phyloP scores from a whole-genome alignment of 2,888 invertebrate species.

The Poecilus cupreus region DNA sequence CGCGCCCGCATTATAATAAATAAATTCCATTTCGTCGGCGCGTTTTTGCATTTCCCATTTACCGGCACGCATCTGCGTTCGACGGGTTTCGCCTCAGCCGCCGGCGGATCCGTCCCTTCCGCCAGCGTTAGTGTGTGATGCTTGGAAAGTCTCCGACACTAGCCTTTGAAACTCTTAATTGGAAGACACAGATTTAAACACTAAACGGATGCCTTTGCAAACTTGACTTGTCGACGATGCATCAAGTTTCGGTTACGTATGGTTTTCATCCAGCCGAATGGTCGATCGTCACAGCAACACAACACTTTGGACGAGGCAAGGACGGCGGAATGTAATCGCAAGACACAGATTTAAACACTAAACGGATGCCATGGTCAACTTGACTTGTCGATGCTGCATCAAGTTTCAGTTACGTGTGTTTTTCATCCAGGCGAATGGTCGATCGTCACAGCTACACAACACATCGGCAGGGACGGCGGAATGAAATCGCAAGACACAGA shows the following conservation, averaged over 20 bases:
- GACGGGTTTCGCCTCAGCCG: background rate
- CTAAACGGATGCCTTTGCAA: background rate
- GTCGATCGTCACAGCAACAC: no score
- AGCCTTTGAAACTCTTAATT: background rate
- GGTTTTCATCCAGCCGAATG: no score
- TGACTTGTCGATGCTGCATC: no score
- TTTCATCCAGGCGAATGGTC: no score
- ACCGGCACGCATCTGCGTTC: conserved; percentile 40
- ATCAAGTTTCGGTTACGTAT: no score
- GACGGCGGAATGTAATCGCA: no score
- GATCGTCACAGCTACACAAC: no score
- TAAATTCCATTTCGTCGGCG: conserved; percentile 40
- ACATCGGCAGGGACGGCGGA: no score
- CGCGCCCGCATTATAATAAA: conserved; percentile 42
- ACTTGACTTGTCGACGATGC: no score
- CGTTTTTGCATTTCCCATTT: conserved; percentile 18
- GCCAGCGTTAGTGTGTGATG: background rate
- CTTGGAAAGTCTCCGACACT: background rate
- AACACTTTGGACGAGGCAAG: no score
- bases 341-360: background rate
- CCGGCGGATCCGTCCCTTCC: background rate
- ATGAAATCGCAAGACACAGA: background rate
- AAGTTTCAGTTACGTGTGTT: no score
- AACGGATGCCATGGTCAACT: background rate
- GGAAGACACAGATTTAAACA: background rate